Evolutionary conservation across 2,888 invertebrate genomes (phyloP), one percentile per base, ranked within the genome.

Genomic region (Megamerina dolium): DNA sequence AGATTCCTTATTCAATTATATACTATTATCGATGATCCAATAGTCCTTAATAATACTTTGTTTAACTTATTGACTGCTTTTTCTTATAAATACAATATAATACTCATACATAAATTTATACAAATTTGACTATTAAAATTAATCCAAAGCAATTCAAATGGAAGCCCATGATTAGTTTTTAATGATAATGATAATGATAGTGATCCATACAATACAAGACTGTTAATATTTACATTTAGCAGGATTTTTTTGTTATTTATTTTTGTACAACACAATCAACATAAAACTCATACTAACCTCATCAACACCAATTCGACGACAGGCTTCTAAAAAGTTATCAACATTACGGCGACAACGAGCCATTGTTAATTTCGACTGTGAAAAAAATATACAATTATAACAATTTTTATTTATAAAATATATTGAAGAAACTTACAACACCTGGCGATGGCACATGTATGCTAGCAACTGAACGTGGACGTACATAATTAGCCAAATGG

Each of bases 301-400:
- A 73, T 91, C 87, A 12, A 95, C 90, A 53, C 95, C 95, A 60
- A 94, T 89, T 73, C 83, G 87, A 48, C 91, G 79, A 73, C 94
- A 95, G 17, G 94, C 94, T 64, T 93, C 92, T 57, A 95, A 74
- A 66, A 95, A 95, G 74, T 94, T 94, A 68, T 95, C 94, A 20
- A 95, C 93, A 70, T 95, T 95, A 63, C 90, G 79, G 60, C 93
- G 79, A 75, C 93, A 93, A 59, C 94, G 82, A 31, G 94, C 91
- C 83, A 91, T 87, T n/a, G 93, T 89, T 56, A 95, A 73, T 72
- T 93, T 93, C 27, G 93, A 92, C 93, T 94, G 87, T 87, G 91
- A 79, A 45, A 55, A 56, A 49, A 43, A 18, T 23, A n/a, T 21
- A 36, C 1, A 34, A 33, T 21, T 23, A 19, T 40, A 20, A 39